Evolutionary conservation across 2,113 vertebrate species (phyloP), one percentile per base, ranked within the genome.

Genomic region (Irena cyanogastra): DNA sequence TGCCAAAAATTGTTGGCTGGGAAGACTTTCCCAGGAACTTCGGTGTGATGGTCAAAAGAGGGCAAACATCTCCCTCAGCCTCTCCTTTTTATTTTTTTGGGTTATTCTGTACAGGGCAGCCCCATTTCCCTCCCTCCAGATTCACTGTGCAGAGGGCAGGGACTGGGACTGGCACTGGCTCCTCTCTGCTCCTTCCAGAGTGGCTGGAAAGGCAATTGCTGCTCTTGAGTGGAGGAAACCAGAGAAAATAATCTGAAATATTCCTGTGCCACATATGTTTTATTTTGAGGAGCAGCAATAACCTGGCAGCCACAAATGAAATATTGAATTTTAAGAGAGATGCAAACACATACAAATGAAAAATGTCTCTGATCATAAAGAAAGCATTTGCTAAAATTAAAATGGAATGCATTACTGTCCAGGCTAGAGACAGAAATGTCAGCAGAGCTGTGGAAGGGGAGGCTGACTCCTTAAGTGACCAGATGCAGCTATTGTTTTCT

Each of bases 291-390:
- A 93, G 87, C 41, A 80, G 89, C 83, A 70, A 80, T 80, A 91
- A 53, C 44, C 42, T 13, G 27, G 61, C 66, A 53, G 88, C 71
- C 78, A 56, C 42, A 30, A 78, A 64, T 91, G 94, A 96, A 95
- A 95, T 93, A 96, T 42, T 91, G 94, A 79, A 90, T 96, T 95
- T 89, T 92, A 95, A 97, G 80, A 95, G 94, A 92, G 94, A 93
- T 83, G 90, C 96, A 96, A 96, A 95, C 92, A 89, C 81, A 84
- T 91, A 87, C 93, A 95, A 97, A 96, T 95, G 93, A 97, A 90
- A 92, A 95, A 95, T 65, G 95, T 91, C 94, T 96, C 75, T 41
- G 60, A 77, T 87, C 71, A 92, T 92, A 92, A 96, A 96, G 90
- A 89, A 91, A 77, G 92, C 93, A 91, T 95, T 95, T 96, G 86